phyloP scores from a whole-genome alignment of 2,888 invertebrate species.

The Podabrus alpinus region DNA sequence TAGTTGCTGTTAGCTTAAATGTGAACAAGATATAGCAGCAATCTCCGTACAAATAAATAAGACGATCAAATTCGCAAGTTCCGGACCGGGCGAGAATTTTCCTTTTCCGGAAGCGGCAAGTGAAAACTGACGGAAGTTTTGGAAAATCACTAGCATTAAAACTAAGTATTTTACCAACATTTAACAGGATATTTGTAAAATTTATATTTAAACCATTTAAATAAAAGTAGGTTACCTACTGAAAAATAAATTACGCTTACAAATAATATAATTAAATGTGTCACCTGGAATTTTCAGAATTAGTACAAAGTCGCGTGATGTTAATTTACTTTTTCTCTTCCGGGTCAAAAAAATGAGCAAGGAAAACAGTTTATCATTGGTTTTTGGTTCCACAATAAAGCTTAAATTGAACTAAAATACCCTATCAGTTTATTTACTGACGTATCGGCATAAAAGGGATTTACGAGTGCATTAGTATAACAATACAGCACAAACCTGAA shows the following conservation, averaged over 20 bases:
- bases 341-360: background rate
- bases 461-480: constrained; percentile 26
- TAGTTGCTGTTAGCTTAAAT: constrained; percentile 35
- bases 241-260: background rate
- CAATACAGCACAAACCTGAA: constrained; percentile 28
- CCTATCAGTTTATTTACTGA: constrained; percentile 23
- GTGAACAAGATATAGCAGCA: constrained; percentile 44
- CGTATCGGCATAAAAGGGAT: constrained; percentile 19
- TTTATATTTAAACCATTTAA: background rate
- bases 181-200: background rate
- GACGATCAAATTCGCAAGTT: constrained; percentile 41
- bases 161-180: background rate
- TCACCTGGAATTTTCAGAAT: background rate
- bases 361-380: background rate
- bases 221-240: too few species aligned
- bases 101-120: constrained; percentile 48
- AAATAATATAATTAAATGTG: background rate
- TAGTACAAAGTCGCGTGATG: background rate
- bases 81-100: constrained; percentile 42
- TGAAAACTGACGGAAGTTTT: constrained; percentile 49
- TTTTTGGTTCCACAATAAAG: constrained; percentile 11
- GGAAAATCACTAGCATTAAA: background rate
- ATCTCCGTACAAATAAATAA: constrained; percentile 48
- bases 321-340: background rate
- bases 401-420: constrained; percentile 19